Base-by-base conservation (phyloP, 2,888 invertebrate species). In the Stegophylla sp. region DNA sequence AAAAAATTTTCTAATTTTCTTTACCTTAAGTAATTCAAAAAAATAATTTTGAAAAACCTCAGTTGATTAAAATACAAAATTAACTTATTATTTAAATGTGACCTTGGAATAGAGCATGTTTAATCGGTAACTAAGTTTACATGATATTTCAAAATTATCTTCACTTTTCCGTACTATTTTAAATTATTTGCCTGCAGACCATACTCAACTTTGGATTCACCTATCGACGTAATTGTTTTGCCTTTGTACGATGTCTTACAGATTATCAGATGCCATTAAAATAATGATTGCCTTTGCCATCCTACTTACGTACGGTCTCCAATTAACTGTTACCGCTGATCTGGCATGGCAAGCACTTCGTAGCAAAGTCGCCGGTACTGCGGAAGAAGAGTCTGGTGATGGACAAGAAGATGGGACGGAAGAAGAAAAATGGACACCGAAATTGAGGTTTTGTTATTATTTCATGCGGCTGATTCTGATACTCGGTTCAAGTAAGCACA, bases 241-340 rank as follows among this genome's bases (percentile, higher is more conserved):
- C 7, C 3, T 34, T 5, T 34, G 34, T 34, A 34, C 34, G 4
- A 34, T 34, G 7, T 34, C 7, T 64, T 64, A 15, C 26, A 76
- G 75, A n/a, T 84, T 88, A 72, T 95, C 93, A 5, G 92, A 94
- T 87, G 88, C 90, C 1, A 95, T 95, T 0, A 93, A 95, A 87
- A 87, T 94, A 23, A 88, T 94, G 84, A 96, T 97, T 89, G 94
- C 94, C 0, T 84, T 94, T 0, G 93, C 96, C 0, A 94, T 98
- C 81, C 92, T 96, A 82, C 92, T 97, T 85, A 94, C 96, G 0
- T 98, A 95, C 87, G 94, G 94, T 67, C 89, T 98, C 0, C 97
- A 97, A 87, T 94, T 95, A 86, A 98, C 94, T 87, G 96, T 98
- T 0, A 96, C 98, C 0, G 91, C 94, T 87, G 93, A 94, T 83